phyloP scores from a whole-genome alignment of 1,140 invertebrate genomes.

The Pristionchus pacificus region DNA sequence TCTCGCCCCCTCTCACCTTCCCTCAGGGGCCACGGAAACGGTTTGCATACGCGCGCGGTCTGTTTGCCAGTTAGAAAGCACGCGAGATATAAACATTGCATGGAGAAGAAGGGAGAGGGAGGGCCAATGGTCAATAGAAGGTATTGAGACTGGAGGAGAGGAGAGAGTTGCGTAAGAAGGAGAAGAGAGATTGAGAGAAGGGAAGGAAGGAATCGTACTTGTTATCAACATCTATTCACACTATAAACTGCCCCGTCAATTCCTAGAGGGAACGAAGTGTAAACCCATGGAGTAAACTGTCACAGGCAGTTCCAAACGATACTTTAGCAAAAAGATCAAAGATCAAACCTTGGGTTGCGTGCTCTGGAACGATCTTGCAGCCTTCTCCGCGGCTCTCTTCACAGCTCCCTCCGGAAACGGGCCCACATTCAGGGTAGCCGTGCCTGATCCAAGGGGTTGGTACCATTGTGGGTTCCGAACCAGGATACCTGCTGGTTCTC shows the following conservation, averaged over 20 bases:
- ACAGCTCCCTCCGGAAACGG: slow-evolving; percentile 55
- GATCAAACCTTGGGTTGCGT: slow-evolving; percentile 52
- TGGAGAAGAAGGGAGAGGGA: too few species aligned
- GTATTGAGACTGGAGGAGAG: not conserved
- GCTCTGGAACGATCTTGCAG: slow-evolving; percentile 51
- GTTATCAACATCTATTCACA: too few species aligned
- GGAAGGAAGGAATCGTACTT: slow-evolving; percentile 4
- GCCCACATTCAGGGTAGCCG: slow-evolving; percentile 27
- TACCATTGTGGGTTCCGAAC: not conserved
- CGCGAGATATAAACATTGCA: too few species aligned
- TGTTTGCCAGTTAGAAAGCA: too few species aligned
- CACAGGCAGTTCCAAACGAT: not conserved
- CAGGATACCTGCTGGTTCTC: slow-evolving; percentile 12
- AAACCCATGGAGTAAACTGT: not conserved
- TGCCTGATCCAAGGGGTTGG: not conserved
- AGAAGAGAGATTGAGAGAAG: slow-evolving; percentile 16
- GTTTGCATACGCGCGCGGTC: too few species aligned
- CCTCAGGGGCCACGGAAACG: too few species aligned
- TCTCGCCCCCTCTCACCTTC: too few species aligned
- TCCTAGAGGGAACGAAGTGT: too few species aligned
- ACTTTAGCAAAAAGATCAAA: slow-evolving; percentile 2
- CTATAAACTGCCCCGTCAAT: too few species aligned
- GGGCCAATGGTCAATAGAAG: not conserved
- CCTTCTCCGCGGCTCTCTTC: slow-evolving; percentile 53
- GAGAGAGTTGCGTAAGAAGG: not conserved